Evolutionary conservation across 53 echinoderm and acorn worm genomes (phyloP), one percentile per base, ranked within the genome.

Genomic region (Crossaster papposus): DNA sequence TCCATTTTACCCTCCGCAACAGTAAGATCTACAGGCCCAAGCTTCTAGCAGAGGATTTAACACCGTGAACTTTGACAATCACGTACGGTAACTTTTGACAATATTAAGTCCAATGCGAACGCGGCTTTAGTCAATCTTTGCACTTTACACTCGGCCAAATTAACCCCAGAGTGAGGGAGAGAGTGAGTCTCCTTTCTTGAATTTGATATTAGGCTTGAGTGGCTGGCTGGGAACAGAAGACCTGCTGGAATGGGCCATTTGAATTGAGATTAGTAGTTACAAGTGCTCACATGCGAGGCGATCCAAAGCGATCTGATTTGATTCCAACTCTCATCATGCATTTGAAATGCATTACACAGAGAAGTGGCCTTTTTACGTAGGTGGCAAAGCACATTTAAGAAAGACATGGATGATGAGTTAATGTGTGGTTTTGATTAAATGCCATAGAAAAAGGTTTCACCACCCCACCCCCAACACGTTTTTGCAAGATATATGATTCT

Each of bases 71-170:
- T n/a, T n/a, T n/a, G n/a, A n/a, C n/a, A n/a, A n/a, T n/a, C n/a
- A n/a, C n/a, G n/a, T n/a, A n/a, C n/a, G n/a, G n/a, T n/a, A n/a
- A n/a, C n/a, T n/a, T n/a, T n/a, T n/a, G n/a, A n/a, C n/a, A n/a
- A n/a, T n/a, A n/a, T n/a, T n/a, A n/a, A n/a, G n/a, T n/a, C n/a
- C n/a, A n/a, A n/a, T n/a, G n/a, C n/a, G n/a, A n/a, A n/a, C n/a
- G n/a, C n/a, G n/a, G n/a, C n/a, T n/a, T n/a, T n/a, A 62, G 62
- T 28, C 28, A 28, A 68, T 68, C 68, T 68, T 28, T 68, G 68
- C 28, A 68, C 68, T 68, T 68, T 68, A 28, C 28, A 68, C 68
- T 68, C 22, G 29, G 68, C 68, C 68, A 68, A 28, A 68, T 68
- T 68, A 20, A 23, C 58, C 58, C 22, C 68, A 26, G 68, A 68